phyloP scores from a whole-genome alignment of 2,888 invertebrate genomes.

The Punctoribates punctum region DNA sequence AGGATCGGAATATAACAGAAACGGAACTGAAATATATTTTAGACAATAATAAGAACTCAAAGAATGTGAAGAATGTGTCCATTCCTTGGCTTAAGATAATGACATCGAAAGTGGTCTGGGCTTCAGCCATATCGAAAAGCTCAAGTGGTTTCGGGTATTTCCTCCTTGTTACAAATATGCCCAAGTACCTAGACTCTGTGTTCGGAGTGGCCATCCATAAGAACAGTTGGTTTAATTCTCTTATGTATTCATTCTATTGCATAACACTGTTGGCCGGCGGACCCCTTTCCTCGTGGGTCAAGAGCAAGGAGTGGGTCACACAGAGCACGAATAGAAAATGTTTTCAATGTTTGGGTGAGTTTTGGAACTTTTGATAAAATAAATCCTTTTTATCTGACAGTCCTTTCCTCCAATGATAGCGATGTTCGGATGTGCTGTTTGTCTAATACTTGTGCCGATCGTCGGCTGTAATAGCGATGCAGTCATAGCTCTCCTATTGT shows the following conservation, averaged over 20 bases:
- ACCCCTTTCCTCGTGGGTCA: neutral
- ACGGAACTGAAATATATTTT: constrained; percentile 17
- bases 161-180: constrained; percentile 35
- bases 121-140: neutral
- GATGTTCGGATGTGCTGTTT: constrained; percentile 22
- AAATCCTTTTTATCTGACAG: neutral
- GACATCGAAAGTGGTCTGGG: neutral
- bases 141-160: constrained; percentile 33
- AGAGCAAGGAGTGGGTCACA: neutral
- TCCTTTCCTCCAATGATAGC: neutral
- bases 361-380: neutral
- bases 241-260: neutral
- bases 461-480: neutral
- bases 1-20: neutral
- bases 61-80: neutral
- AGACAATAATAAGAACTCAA: neutral
- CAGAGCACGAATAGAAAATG: constrained; percentile 3
- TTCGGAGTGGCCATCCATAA: constrained; percentile 25
- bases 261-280: neutral
- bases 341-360: neutral
- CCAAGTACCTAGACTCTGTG: constrained; percentile 5
- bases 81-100: constrained; percentile 30
- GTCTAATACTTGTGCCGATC: constrained; percentile 32
- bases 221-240: constrained; percentile 32
- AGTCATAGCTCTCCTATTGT: constrained; percentile 29